Base-by-base conservation (phyloP, 2,797 vertebrate species). In the Sphenopsis melanotis region DNA sequence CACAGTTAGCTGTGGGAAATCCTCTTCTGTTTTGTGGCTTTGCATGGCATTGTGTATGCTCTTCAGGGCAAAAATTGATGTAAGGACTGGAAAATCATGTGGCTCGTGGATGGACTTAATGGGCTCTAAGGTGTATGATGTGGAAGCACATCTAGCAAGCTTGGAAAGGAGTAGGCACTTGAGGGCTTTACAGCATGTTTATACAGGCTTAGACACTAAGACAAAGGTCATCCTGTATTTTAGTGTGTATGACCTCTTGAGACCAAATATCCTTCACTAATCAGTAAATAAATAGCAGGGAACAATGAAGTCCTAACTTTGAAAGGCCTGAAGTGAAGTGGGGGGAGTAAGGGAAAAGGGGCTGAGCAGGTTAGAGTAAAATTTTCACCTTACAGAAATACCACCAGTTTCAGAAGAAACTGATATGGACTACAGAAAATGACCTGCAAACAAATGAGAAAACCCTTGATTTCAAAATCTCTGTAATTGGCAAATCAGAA, bases 401-500 rank as follows among this genome's bases (percentile, higher is more conserved):
- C 5, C 9, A 46, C 8, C 32, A 2, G 7, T 64, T 78, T 90
- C 75, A 70, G 29, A 80, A 90, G 18, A 52, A 59, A 57, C 23
- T 7, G 5, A 7, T 15, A 9, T n/a, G 21, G n/a, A 52, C 37
- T 66, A 59, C 36, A 82, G 42, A 95, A 91, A 71, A 77, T 16
- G 39, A 20, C 23, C 52, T 34, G 37, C 55, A 80, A 72, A 89
- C 36, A 88, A 75, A 57, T 32, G 14, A 24, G 50, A 86, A 92
- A 90, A 77, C 29, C 49, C 39, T 83, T 90, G 34, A 71, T 87
- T 95, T 72, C 34, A 60, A 79, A 80, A 94, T 60, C 49, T 91
- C 29, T 74, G 80, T 71, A 84, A 66, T 69, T 63, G n/a, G 81
- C n/a, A 97, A 97, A 96, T 70, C 37, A 87, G 87, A 96, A 93